Evolutionary conservation across 2,888 invertebrate species (phyloP), one percentile per base, ranked within the genome.

Genomic region (Prosapia bicincta): DNA sequence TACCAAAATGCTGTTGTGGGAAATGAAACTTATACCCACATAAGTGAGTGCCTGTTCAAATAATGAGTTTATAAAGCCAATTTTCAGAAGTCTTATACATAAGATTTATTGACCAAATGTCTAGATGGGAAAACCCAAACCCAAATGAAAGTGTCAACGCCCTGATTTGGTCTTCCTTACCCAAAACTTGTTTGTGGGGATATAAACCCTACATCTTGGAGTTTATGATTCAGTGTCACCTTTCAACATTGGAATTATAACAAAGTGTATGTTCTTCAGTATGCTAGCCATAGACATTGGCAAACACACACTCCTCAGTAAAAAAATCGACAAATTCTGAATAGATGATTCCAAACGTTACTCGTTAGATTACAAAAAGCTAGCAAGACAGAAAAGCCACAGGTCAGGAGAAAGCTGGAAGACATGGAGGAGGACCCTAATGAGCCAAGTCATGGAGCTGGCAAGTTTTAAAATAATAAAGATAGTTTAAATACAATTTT

Each of bases 1-100:
- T 81, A 77, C 73, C 70, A 76, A 2, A 72, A 79, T 26, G 79
- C 79, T 66, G 26, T 66, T 26, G 26, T 13, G 10, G 66, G 26
- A 24, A 66, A 66, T 66, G 20, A 66, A 66, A 66, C 23, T 26
- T 66, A 66, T 66, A 25, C 20, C 24, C 66, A 5, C 66, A 66
- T 13, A 66, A 66, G 66, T 20, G 66, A 9, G 26, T 66, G 5
- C 66, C 66, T 25, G 66, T 66, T 66, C 26, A 26, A 7, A 66
- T 66, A 66, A 66, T 66, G 66, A 66, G 23, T 65, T 20, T 13
- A 65, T 30, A 67, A 23, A 66, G 20, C 69, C 69, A 26, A 15
- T 69, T 9, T 69, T 69, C 69, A 25, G 26, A 26, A 69, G 69
- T 69, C 28, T 69, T 26, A 13, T 20, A 20, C 1, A 69, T 6